phyloP scores from a whole-genome alignment of 2,797 vertebrate genomes.

The Gallinago nigripennis region DNA sequence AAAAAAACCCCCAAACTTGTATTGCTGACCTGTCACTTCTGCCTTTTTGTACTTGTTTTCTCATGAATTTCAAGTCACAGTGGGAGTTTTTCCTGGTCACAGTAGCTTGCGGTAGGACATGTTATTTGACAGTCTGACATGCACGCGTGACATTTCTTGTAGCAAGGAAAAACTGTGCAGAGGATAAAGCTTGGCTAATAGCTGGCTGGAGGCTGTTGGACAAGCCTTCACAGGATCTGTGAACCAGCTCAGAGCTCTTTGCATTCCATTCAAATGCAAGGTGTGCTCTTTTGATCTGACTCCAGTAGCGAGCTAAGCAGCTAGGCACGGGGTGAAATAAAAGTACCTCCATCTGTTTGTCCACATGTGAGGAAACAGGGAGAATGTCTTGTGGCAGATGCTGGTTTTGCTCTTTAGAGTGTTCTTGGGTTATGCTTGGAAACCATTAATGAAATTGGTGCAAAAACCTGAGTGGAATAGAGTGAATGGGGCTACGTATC shows the following conservation, averaged over 20 bases:
- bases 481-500: neutral
- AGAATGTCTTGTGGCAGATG: neutral
- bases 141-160: neutral
- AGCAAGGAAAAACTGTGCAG: neutral
- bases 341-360: neutral
- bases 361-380: neutral
- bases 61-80: neutral
- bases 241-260: neutral
- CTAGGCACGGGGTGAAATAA: neutral
- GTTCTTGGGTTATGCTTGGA: neutral
- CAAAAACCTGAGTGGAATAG: neutral
- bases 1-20: neutral
- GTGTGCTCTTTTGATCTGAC: slow-evolving; percentile 1
- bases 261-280: slow-evolving; percentile 50
- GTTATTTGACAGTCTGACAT: neutral
- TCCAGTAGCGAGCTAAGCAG: neutral
- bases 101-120: neutral
- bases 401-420: neutral
- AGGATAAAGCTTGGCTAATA: neutral
- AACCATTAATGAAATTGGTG: neutral
- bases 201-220: neutral
- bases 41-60: neutral
- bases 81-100: neutral
- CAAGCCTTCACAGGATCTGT: slow-evolving; percentile 50
- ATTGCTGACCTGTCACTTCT: neutral